Evolutionary conservation across 2,797 vertebrate species (phyloP).

Genomic region (Rhinophrynus dorsalis): DNA sequence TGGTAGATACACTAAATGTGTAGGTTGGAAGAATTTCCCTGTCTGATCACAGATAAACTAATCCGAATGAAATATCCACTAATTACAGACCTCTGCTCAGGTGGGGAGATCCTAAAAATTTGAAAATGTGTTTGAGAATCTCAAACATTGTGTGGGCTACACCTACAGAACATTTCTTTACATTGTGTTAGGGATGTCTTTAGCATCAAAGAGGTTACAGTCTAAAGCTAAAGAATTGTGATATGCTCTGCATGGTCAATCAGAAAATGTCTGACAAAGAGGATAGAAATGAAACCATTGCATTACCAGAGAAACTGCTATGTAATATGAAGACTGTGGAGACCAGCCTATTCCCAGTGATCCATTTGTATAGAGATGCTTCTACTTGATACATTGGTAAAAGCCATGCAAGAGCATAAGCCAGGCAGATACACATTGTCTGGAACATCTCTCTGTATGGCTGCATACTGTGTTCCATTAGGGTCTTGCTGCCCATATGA

Average conservation of each 20-base stretch:
- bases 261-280: conserved; percentile 25
- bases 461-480: conserved; percentile 8
- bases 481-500: background rate
- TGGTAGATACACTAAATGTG: too few relatives aligned
- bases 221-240: too few relatives aligned
- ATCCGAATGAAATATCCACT: too few relatives aligned
- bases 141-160: too few relatives aligned
- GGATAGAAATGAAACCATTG: conserved; percentile 46
- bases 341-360: conserved; percentile 82
- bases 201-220: too few relatives aligned
- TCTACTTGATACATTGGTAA: conserved; percentile 47
- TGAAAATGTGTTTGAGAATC: too few relatives aligned
- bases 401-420: conserved; percentile 3
- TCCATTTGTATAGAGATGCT: conserved; percentile 83
- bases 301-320: conserved; percentile 59
- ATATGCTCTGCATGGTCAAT: background rate
- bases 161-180: too few relatives aligned
- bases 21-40: too few relatives aligned
- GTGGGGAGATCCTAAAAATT: too few relatives aligned
- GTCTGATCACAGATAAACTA: too few relatives aligned
- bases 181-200: too few relatives aligned
- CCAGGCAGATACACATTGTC: background rate
- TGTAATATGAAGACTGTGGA: conserved; percentile 84
- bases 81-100: too few relatives aligned
- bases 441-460: background rate